Conservation (phyloP, 2,888 invertebrate genomes). For the Liposcelis brunnea region DNA sequence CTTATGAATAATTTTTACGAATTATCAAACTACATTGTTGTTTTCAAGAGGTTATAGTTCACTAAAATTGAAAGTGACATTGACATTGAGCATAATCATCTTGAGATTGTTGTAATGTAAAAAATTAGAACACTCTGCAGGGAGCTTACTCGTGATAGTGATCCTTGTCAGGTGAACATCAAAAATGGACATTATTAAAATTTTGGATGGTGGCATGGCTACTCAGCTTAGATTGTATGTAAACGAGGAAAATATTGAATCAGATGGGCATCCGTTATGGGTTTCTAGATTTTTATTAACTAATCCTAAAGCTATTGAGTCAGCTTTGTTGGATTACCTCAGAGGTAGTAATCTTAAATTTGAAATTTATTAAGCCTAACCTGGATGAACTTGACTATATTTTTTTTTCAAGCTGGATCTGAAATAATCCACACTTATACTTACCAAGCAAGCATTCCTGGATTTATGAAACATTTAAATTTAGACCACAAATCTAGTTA, state of each 20-base stretch:
- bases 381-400: not conserved
- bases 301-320: constrained; percentile 58
- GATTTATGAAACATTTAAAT: constrained; percentile 56
- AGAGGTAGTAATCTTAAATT: constrained; percentile 33
- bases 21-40: too few species aligned
- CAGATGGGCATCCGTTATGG: constrained; percentile 80
- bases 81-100: too few species aligned
- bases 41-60: too few species aligned
- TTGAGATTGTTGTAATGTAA: too few species aligned
- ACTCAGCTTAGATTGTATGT: constrained; percentile 63
- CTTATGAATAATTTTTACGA: too few species aligned
- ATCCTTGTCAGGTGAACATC: too few species aligned
- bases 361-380: not conserved
- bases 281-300: constrained; percentile 65
- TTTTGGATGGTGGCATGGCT: constrained; percentile 62
- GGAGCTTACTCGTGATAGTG: too few species aligned
- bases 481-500: constrained; percentile 47
- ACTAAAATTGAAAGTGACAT: too few species aligned
- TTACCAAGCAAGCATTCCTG: constrained; percentile 69
- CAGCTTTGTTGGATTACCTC: constrained; percentile 66
- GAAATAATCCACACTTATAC: constrained; percentile 76
- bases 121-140: too few species aligned
- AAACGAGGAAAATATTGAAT: constrained; percentile 41
- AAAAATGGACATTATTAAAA: constrained; percentile 18
- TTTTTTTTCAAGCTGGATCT: constrained; percentile 50